phyloP scores from a whole-genome alignment of 2,797 vertebrate species.

The Anguilla obscura region DNA sequence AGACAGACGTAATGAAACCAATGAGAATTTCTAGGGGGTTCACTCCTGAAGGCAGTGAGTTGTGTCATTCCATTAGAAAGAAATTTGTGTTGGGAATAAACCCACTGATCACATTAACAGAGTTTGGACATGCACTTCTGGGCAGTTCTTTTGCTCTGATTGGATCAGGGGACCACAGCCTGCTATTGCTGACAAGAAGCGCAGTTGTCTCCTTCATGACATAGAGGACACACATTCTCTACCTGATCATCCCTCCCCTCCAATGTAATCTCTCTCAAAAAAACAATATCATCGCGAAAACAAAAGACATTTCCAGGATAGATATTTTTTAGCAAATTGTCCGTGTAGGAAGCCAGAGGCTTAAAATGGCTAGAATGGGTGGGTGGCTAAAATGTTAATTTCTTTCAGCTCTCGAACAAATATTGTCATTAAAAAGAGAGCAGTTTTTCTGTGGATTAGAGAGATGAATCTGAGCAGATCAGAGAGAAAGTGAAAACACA shows the following conservation, averaged over 20 bases:
- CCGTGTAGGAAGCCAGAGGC: background rate
- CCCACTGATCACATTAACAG: background rate
- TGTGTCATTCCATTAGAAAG: background rate
- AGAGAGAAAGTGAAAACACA: constrained; percentile 21
- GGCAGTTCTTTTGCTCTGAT: background rate
- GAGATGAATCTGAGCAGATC: constrained; percentile 35
- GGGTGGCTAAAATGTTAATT: background rate
- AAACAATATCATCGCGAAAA: background rate
- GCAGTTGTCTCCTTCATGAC: background rate
- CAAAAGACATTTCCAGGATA: background rate
- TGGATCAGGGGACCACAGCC: background rate
- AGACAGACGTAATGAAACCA: background rate
- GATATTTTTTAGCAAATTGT: background rate
- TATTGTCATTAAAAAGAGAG: constrained; percentile 29
- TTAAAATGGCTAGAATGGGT: background rate
- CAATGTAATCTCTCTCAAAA: background rate
- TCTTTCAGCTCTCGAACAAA: constrained; percentile 30
- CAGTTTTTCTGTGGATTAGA: constrained; percentile 17
- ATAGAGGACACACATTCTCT: background rate
- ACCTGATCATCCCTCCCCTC: background rate
- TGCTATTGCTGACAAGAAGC: background rate
- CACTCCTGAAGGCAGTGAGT: background rate
- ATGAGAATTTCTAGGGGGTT: background rate
- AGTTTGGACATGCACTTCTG: background rate
- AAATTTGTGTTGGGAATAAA: constrained; percentile 18